Base-by-base conservation (phyloP, 1,140 invertebrate species). In the Teleopsis dalmanni region DNA sequence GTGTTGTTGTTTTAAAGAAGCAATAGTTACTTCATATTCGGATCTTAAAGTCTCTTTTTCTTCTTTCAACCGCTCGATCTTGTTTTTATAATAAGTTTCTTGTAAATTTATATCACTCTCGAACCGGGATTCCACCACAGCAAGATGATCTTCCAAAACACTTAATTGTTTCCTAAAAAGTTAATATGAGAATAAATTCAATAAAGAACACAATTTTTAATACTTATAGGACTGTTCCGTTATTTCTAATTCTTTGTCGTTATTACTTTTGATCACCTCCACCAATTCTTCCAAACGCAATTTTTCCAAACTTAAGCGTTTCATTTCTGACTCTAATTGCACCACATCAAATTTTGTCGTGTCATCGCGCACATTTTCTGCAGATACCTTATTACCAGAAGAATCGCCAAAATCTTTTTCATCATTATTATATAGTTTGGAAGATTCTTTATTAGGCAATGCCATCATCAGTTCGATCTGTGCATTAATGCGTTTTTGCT, bases 401-500 rank as follows among this genome's bases (percentile, higher is more conserved):
- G n/a, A n/a, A n/a, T n/a, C n/a, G n/a, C n/a, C n/a, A n/a, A n/a
- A n/a, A n/a, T n/a, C n/a, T n/a, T n/a, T n/a, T n/a, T n/a, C n/a
- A n/a, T n/a, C n/a, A n/a, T n/a, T n/a, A n/a, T n/a, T n/a, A n/a
- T n/a, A n/a, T n/a, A n/a, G n/a, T n/a, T n/a, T n/a, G n/a, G n/a
- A n/a, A n/a, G n/a, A n/a, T n/a, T n/a, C n/a, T n/a, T n/a, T n/a
- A n/a, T n/a, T 27, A 45, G 71, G 70, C 45, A 73, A 71, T 0
- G 62, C 56, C 55, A 76, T 65, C 53, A 77, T 54, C 11, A 73
- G 53, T 44, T 76, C 71, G 10, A 77, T 72, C 41, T 77, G 74
- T 55, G 72, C 67, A 57, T 75, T 77, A 10, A 77, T 75, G 4
- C 74, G 60, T 49, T 76, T 72, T 52, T 77, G 75, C 54, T 77